Conservation (phyloP, 2,888 invertebrate genomes). For the Sinelater perroti region DNA sequence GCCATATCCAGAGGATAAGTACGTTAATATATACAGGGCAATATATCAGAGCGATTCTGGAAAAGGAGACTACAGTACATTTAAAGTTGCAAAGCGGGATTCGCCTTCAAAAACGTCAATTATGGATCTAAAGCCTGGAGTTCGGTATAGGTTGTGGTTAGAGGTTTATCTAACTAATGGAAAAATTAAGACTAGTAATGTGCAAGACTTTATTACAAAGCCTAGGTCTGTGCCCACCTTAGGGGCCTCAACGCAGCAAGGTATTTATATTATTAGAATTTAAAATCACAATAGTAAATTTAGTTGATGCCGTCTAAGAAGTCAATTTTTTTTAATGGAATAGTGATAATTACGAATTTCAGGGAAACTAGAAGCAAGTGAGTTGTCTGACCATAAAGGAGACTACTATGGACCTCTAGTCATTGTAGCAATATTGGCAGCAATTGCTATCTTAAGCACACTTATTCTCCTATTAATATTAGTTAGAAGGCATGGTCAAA, state of each 20-base stretch:
- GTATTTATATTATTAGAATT: slow-evolving; percentile 43
- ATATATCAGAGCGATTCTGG: slow-evolving; percentile 81
- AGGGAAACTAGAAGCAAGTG: slow-evolving; percentile 61
- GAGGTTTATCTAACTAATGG: slow-evolving; percentile 91
- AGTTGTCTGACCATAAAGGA: slow-evolving; percentile 66
- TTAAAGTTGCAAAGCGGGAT: slow-evolving; percentile 79
- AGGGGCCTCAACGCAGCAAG: slow-evolving; percentile 64
- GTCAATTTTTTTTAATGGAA: too few relatives aligned
- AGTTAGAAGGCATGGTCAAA: slow-evolving; percentile 74
- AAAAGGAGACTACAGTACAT: slow-evolving; percentile 76
- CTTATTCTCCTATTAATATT: slow-evolving; percentile 81
- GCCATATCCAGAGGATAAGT: slow-evolving; percentile 89
- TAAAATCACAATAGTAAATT: background rate
- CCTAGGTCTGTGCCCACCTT: slow-evolving; percentile 67
- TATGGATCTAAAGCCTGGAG: slow-evolving; percentile 77
- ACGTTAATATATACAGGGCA: slow-evolving; percentile 87
- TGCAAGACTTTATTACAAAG: slow-evolving; percentile 87
- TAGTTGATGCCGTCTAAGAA: too few relatives aligned
- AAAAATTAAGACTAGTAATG: slow-evolving; percentile 88
- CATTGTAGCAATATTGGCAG: slow-evolving; percentile 87
- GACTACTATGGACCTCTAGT: slow-evolving; percentile 91
- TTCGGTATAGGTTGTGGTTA: slow-evolving; percentile 87
- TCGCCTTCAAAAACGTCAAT: slow-evolving; percentile 73
- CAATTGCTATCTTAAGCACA: slow-evolving; percentile 83
- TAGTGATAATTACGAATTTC: slow-evolving; percentile 17